Percentiles rank a stretch among this genome's conserved stretches.
Evolutionary conservation across 2,888 invertebrate genomes (phyloP).

Genomic region (Leptopterna dolabrata): DNA sequence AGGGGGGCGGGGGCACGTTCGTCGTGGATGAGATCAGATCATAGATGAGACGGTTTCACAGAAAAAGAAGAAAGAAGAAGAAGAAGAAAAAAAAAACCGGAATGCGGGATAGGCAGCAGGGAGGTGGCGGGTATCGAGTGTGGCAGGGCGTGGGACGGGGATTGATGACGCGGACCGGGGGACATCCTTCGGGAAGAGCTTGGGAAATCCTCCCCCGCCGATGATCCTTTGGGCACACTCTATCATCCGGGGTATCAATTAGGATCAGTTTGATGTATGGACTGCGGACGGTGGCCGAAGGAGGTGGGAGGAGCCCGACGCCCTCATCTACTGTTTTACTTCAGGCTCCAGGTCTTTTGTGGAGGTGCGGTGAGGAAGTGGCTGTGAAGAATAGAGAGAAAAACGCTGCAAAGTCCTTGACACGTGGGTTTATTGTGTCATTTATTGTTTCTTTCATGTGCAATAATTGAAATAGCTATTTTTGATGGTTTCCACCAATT

Average conservation of each 20-base stretch:
- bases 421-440: no score
- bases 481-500: no score
- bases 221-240: slow-evolving; percentile 52
- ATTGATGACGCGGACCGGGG: slow-evolving; percentile 41
- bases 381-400: no score
- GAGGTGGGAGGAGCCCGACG: neutral
- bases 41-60: neutral
- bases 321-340: neutral
- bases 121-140: neutral
- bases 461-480: no score
- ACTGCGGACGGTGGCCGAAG: slow-evolving; percentile 10
- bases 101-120: neutral
- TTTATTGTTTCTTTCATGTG: no score
- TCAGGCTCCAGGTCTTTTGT: neutral
- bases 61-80: neutral
- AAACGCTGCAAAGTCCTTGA: no score
- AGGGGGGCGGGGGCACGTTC: neutral
- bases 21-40: neutral
- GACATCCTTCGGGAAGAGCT: neutral
- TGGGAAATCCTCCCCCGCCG: neutral
- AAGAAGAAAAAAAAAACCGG: neutral
- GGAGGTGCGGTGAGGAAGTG: neutral
- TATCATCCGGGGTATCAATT: slow-evolving; percentile 52
- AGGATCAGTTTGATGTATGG: slow-evolving; percentile 54
- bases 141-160: slow-evolving; percentile 23